These are phyloP conservation scores for Triops longicaudatus DNA, from an alignment of 1,140 invertebrate genomes.

Conservation along the genomic window DNA sequence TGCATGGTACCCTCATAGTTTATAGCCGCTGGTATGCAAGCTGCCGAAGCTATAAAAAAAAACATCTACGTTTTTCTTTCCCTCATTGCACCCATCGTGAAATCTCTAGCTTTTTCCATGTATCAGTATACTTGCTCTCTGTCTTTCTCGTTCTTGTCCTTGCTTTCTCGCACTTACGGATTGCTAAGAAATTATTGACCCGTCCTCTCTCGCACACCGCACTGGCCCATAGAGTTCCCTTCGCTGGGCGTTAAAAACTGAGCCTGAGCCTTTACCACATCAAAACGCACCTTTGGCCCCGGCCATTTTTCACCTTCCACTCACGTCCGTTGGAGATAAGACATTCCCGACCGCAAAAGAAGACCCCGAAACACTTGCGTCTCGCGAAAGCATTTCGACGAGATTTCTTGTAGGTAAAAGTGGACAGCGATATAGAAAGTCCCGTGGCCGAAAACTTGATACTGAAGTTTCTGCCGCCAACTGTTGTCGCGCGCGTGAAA, in stretches of 20 bases:
- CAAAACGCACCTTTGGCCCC: neutral
- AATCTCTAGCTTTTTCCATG: neutral
- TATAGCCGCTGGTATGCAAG: neutral
- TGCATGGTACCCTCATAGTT: neutral
- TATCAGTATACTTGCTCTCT: neutral
- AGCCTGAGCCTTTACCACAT: neutral
- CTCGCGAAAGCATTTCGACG: neutral
- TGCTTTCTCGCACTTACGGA: neutral
- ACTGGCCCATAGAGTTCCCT: neutral
- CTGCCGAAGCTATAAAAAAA: neutral
- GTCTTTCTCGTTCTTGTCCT: neutral
- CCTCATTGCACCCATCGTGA: neutral
- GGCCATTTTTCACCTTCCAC: neutral
- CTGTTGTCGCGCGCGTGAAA: neutral
- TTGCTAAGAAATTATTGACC: slow-evolving; percentile 12
- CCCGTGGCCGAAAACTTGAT: neutral
- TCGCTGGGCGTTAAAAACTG: neutral
- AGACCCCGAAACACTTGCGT: neutral
- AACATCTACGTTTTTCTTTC: neutral
- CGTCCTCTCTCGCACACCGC: neutral
- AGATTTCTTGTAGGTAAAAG: neutral
- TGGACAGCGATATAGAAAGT: neutral
- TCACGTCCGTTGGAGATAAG: neutral
- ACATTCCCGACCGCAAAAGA: neutral
- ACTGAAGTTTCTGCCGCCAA: neutral